phyloP scores from a whole-genome alignment of 92 coral and sea anemone species.

The Parazoanthus darwini region DNA sequence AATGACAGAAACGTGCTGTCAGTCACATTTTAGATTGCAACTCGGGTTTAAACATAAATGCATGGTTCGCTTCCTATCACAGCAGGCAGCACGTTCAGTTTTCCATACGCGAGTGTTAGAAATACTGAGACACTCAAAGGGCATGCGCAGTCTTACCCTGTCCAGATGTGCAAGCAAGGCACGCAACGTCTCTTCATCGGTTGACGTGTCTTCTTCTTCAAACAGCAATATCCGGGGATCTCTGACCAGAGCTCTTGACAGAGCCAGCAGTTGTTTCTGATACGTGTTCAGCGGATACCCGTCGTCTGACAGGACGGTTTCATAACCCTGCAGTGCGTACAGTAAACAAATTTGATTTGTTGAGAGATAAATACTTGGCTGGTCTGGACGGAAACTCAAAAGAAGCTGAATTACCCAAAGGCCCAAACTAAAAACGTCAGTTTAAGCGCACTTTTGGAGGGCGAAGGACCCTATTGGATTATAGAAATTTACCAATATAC shows the following conservation, averaged over 20 bases:
- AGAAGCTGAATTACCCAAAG: no score
- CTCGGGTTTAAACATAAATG: neutral
- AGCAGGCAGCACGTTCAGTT: neutral
- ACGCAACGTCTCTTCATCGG: slow-evolving; percentile 55
- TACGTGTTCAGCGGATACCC: slow-evolving; percentile 71
- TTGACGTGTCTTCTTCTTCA: slow-evolving; percentile 71
- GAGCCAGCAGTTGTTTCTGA: slow-evolving; percentile 73
- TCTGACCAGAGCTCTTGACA: slow-evolving; percentile 68
- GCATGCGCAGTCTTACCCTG: slow-evolving; percentile 42
- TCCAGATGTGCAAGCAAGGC: slow-evolving; percentile 58
- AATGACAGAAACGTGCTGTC: neutral
- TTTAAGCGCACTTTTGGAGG: no score
- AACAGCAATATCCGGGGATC: slow-evolving; percentile 75
- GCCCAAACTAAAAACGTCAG: no score
- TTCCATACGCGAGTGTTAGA: neutral
- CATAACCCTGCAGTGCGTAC: slow-evolving; percentile 55
- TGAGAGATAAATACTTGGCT: neutral
- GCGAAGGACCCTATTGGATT: no score
- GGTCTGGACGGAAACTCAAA: neutral
- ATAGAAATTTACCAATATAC: no score
- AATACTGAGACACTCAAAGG: neutral
- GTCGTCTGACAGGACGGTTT: slow-evolving; percentile 56
- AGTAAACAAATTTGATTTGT: neutral
- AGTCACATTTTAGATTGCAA: neutral
- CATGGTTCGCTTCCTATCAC: neutral